Conservation (phyloP, 1,140 invertebrate species). For the Monochamus saltuarius region DNA sequence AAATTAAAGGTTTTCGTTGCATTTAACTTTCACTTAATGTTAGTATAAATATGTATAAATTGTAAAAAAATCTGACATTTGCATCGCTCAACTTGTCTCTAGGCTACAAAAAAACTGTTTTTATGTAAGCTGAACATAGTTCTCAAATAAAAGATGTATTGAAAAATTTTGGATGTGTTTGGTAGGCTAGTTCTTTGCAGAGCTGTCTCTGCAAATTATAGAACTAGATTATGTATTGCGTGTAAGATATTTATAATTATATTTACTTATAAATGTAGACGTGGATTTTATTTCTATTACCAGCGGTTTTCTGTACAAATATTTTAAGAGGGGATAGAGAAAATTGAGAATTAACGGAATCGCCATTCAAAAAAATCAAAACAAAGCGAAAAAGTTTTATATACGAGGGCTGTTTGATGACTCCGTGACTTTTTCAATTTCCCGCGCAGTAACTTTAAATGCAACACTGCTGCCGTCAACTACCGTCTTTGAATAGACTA, state of each 20-base stretch:
- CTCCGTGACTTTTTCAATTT: too few species aligned
- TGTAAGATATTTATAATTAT: constrained; percentile 55
- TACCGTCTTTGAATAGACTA: too few species aligned
- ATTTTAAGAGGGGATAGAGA: too few species aligned
- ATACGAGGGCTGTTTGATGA: too few species aligned
- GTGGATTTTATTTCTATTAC: neutral
- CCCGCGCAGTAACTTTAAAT: too few species aligned
- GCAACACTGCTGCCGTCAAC: too few species aligned
- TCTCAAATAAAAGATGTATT: constrained; percentile 43
- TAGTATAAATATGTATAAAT: constrained; percentile 25
- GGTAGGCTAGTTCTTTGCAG: constrained; percentile 45
- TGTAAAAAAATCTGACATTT: constrained; percentile 32
- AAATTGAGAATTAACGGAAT: too few species aligned
- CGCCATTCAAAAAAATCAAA: too few species aligned
- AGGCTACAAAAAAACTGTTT: constrained; percentile 32
- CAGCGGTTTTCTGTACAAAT: too few species aligned
- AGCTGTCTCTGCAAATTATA: constrained; percentile 36
- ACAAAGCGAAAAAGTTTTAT: too few species aligned
- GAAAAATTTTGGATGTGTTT: constrained; percentile 49
- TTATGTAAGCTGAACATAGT: constrained; percentile 45
- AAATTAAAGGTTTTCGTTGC: constrained; percentile 13
- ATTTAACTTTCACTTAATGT: constrained; percentile 15
- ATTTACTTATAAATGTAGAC: constrained; percentile 47
- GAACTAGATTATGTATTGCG: constrained; percentile 51
- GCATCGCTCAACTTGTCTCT: constrained; percentile 39